Base-by-base conservation (phyloP, 2,797 vertebrate genomes). In the Anguilla megastoma region DNA sequence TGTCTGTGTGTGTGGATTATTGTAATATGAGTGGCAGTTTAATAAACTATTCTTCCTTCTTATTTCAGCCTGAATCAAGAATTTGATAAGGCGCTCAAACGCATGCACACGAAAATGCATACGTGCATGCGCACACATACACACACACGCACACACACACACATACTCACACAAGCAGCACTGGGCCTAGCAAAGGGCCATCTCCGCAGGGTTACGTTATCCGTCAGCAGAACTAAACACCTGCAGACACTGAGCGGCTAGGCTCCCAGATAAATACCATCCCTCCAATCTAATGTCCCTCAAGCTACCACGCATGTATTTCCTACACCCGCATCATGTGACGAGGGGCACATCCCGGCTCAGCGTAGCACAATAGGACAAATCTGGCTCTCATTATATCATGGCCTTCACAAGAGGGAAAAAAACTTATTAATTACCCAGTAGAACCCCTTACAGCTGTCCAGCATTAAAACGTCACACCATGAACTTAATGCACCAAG, bases 221-320 rank as follows among this genome's bases (percentile, higher is more conserved):
- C 3, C 16, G 2, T 76, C 14, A 76, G 30, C 14, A 41, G 16
- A 14, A 76, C 33, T 76, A 76, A 18, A 41, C 74, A 4, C 48
- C 63, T 1, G n/a, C 52, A 41, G 5, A 66, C 45, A 48, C 14
- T 79, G 86, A 79, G 58, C 27, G 16, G 33, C 12, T 76, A 16
- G 33, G 41, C 74, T 60, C 74, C 71, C 27, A 36, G 86, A 86
- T 60, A 71, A 56, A 80, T 80, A 58, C 50, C 10, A 33, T 24
- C 71, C 56, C 4, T 86, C 33, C n/a, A 33, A 76, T 79, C 86
- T 7, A 79, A 86, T 79, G 85, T 74, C 9, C 85, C 45, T 16
- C 69, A 50, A 74, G 79, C 1, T 41, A 74, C 18, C 27, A 48
- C 3, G 30, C 74, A 52, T 86, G 41, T 50, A 27, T 52, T 74